Evolutionary conservation across 2,888 invertebrate species (phyloP), one percentile per base, ranked within the genome.

Genomic region (Polyommatus iphigenia): DNA sequence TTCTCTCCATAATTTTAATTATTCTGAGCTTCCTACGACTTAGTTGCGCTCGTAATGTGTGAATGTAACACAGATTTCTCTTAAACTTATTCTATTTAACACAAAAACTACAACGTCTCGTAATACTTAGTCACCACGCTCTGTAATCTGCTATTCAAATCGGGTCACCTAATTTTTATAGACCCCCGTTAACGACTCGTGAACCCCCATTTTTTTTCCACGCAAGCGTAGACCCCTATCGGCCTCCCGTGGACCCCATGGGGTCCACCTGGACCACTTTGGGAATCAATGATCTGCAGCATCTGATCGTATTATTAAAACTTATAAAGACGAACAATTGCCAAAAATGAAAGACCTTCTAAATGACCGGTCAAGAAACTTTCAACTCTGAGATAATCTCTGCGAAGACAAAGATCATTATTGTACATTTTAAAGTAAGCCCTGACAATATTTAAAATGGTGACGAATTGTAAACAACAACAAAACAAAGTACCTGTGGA

Each of bases 61-160:
- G 24, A 62, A 24, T 62, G 24, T 67, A 67, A 32, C 67, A 67
- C 67, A 67, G 29, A 67, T 67, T 67, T 67, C 67, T 67, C 67
- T 67, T 67, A 67, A 67, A 67, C n/a, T n/a, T n/a, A n/a, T n/a
- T n/a, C n/a, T n/a, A n/a, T n/a, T n/a, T n/a, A n/a, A n/a, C n/a
- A n/a, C n/a, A n/a, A n/a, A n/a, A n/a, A n/a, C n/a, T n/a, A n/a
- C n/a, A n/a, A n/a, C n/a, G n/a, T n/a, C n/a, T n/a, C n/a, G n/a
- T n/a, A n/a, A n/a, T n/a, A n/a, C n/a, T n/a, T n/a, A n/a, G n/a
- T n/a, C n/a, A n/a, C n/a, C n/a, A n/a, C n/a, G n/a, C n/a, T n/a
- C n/a, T n/a, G n/a, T n/a, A n/a, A n/a, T n/a, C n/a, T n/a, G n/a
- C n/a, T n/a, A n/a, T n/a, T n/a, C n/a, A n/a, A n/a, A n/a, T n/a